Evolutionary conservation across 1,140 invertebrate species (phyloP).

Genomic region (Drosophila asahinai): DNA sequence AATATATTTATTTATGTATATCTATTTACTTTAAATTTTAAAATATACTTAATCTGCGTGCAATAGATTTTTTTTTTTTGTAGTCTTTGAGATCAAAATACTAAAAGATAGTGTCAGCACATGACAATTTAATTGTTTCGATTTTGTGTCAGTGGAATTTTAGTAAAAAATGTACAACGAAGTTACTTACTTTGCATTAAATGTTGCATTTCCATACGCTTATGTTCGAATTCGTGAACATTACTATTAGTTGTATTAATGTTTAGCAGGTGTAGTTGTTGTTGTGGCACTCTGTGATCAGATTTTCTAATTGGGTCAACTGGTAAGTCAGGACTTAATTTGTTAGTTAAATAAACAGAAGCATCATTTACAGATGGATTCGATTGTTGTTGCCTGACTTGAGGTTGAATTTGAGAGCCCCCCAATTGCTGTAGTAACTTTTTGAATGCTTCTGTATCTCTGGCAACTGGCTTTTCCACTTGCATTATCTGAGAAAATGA

Average conservation of each 20-base stretch:
- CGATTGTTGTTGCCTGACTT: constrained; percentile 21
- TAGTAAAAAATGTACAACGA: background rate
- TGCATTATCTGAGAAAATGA: constrained; percentile 19
- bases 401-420: constrained; percentile 7
- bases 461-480: constrained; percentile 43
- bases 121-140: background rate
- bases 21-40: no score
- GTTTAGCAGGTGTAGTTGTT: constrained; percentile 25
- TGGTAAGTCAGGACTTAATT: background rate
- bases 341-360: constrained; percentile 21
- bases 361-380: constrained; percentile 11
- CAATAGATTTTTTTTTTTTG: no score
- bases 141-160: background rate
- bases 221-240: constrained; percentile 32
- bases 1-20: no score
- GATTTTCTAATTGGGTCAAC: background rate
- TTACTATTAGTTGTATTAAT: constrained; percentile 9
- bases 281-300: constrained; percentile 19
- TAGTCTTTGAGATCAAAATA: no score
- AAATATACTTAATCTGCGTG: no score
- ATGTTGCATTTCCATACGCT: constrained; percentile 60
- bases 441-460: constrained; percentile 68
- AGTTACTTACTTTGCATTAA: constrained; percentile 55
- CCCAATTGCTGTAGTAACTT: constrained; percentile 67
- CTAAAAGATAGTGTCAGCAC: no score